Base-by-base conservation (phyloP, 2,888 invertebrate genomes). In the Aquatica leii region DNA sequence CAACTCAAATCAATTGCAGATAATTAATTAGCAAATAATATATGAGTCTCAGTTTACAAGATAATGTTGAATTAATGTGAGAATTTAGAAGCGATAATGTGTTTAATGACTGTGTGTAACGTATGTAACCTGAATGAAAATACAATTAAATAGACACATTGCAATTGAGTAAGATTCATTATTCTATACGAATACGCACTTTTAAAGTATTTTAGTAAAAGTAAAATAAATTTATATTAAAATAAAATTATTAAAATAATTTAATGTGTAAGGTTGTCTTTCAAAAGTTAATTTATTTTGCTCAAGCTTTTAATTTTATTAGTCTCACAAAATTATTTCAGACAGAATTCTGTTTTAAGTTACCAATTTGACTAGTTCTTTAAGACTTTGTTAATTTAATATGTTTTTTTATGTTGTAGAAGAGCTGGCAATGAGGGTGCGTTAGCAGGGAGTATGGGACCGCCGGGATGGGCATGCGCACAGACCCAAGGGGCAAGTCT, bases 391-490 rank as follows among this genome's bases (percentile, higher is more conserved):
- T 50, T 59, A 21, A 50, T 31, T 49, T 59, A 60, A 56, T 49
- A 40, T 57, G 34, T 51, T 52, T 62, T 62, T 64, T 61, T 71
- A 74, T 74, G 55, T 82, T 84, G 8, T 76, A 86, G 86, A 84
- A 85, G 83, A 84, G 83, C 86, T 86, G 86, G 88, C 87, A 87
- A 90, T 88, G 89, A 89, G 87, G 88, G 88, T 88, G 90, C 88
- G 89, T 88, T 86, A 87, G 85, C 86, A 84, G 84, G 84, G 86
- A 87, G 86, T 87, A 92, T 92, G 92, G 92, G 90, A 92, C 88
- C 88, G 91, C 90, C 92, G 92, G 92, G 88, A 92, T 92, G 92
- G 92, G 91, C 90, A 89, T 91, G 91, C 90, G 90, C 88, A 90
- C 90, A 89, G 90, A 90, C 91, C 91, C 88, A 88, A 84, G 86